phyloP scores from a whole-genome alignment of 2,888 invertebrate genomes.

The Oscheius sp. region DNA sequence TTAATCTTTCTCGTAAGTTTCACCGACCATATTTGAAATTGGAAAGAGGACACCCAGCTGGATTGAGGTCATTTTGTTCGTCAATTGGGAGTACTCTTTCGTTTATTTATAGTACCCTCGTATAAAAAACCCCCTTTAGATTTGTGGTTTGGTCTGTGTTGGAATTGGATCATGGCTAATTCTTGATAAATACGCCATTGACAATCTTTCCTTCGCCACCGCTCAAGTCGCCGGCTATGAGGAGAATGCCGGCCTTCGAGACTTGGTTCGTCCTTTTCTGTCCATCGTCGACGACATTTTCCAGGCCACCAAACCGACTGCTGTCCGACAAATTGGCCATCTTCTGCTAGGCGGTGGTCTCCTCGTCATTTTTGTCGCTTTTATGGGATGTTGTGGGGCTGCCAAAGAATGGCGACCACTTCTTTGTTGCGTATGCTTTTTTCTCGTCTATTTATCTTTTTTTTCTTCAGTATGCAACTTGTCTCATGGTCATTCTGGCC shows the following conservation, averaged over 20 bases:
- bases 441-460: background rate
- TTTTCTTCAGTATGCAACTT: slow-evolving; percentile 69
- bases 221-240: slow-evolving; percentile 68
- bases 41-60: background rate
- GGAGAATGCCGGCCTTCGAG: slow-evolving; percentile 68
- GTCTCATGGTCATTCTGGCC: slow-evolving; percentile 71
- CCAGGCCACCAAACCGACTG: slow-evolving; percentile 63
- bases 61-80: background rate
- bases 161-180: slow-evolving; percentile 71
- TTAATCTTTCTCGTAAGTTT: slow-evolving; percentile 71
- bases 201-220: slow-evolving; percentile 68
- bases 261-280: slow-evolving; percentile 55
- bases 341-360: slow-evolving; percentile 69
- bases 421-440: slow-evolving; percentile 66
- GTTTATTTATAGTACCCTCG: background rate
- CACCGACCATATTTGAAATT: background rate
- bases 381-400: slow-evolving; percentile 72
- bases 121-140: slow-evolving; percentile 47
- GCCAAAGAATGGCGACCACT: slow-evolving; percentile 73
- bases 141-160: slow-evolving; percentile 71
- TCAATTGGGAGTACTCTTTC: slow-evolving; percentile 2
- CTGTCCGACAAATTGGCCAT: slow-evolving; percentile 70
- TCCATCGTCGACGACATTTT: slow-evolving; percentile 18
- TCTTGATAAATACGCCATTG: slow-evolving; percentile 71
- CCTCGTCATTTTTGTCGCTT: slow-evolving; percentile 70